Conservation (phyloP, 2,888 invertebrate genomes). For the Baccha elongata region DNA sequence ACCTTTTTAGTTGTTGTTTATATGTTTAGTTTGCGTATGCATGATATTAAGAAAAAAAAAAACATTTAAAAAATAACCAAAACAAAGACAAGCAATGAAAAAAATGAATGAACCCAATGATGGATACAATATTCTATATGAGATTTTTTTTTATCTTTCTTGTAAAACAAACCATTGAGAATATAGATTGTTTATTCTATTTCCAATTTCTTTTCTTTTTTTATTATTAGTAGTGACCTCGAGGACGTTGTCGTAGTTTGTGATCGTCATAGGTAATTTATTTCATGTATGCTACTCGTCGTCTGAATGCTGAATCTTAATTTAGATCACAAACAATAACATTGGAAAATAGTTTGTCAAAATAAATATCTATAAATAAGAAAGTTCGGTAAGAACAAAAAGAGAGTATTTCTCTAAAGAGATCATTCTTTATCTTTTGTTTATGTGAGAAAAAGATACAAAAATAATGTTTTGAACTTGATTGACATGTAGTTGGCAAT, state of each 20-base stretch:
- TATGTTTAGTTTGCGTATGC: slow-evolving; percentile 2
- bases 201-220: slow-evolving; percentile 7
- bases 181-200: slow-evolving; percentile 31
- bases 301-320: slow-evolving; percentile 58
- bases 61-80: background rate
- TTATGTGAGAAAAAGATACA: slow-evolving; percentile 2
- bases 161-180: slow-evolving; percentile 21
- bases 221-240: slow-evolving; percentile 27
- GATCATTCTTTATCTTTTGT: slow-evolving; percentile 21
- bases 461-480: slow-evolving; percentile 24
- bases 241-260: slow-evolving; percentile 26
- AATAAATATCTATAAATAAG: slow-evolving; percentile 25
- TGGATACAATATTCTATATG: slow-evolving; percentile 22
- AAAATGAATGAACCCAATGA: slow-evolving; percentile 41
- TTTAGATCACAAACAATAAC: slow-evolving; percentile 67
- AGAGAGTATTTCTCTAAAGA: slow-evolving; percentile 12
- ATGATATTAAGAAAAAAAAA: slow-evolving; percentile 28
- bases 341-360: slow-evolving; percentile 30
- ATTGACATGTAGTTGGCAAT: slow-evolving; percentile 48
- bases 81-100: slow-evolving; percentile 4
- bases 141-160: slow-evolving; percentile 14
- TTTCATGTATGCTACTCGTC: slow-evolving; percentile 41
- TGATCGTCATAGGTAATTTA: slow-evolving; percentile 29
- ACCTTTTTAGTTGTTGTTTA: slow-evolving; percentile 35
- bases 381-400: slow-evolving; percentile 11